A percentile compares a stretch with the other conserved stretches of the same genome.
Evolutionary conservation across 2,797 vertebrate species (phyloP).

Genomic region (Ctenochaetus hawaiiensis): DNA sequence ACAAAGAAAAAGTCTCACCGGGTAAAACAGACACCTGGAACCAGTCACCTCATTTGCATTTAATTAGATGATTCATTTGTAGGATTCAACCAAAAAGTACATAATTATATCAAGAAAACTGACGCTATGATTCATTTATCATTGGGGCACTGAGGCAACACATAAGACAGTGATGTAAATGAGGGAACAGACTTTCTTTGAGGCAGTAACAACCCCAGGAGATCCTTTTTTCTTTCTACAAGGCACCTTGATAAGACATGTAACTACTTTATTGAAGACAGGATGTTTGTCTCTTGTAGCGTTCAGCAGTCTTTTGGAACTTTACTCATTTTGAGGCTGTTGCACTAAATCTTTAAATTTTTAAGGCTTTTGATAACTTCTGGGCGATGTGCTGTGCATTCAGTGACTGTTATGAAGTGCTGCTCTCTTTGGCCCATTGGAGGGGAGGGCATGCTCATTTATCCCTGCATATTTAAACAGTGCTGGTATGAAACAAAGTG

Average conservation of each 20-base stretch:
- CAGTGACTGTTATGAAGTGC: neutral
- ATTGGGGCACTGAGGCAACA: conserved; percentile 25
- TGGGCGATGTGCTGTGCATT: too few relatives aligned
- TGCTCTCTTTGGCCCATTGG: too few relatives aligned
- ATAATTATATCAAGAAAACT: conserved; percentile 51
- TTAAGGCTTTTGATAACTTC: neutral
- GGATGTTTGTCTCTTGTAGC: neutral
- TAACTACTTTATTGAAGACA: neutral
- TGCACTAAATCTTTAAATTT: neutral
- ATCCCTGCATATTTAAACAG: too few relatives aligned
- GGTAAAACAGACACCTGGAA: conserved; percentile 1
- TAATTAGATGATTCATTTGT: conserved; percentile 61
- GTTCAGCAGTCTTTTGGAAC: neutral
- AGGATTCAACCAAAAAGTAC: conserved; percentile 48
- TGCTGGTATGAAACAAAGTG: too few relatives aligned
- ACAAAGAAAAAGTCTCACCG: conserved; percentile 1
- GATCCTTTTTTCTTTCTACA: neutral
- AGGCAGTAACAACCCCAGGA: conserved; percentile 14
- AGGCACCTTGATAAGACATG: conserved; percentile 10
- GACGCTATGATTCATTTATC: conserved; percentile 61
- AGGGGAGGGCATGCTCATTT: too few relatives aligned
- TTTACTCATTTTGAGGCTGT: neutral
- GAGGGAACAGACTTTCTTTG: conserved; percentile 14
- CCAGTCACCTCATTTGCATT: conserved; percentile 39
- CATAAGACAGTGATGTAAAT: conserved; percentile 33